A percentile compares a stretch with the other conserved stretches of the same genome.
Conservation (phyloP, 2,113 vertebrate genomes). For the Merops nubicus region DNA sequence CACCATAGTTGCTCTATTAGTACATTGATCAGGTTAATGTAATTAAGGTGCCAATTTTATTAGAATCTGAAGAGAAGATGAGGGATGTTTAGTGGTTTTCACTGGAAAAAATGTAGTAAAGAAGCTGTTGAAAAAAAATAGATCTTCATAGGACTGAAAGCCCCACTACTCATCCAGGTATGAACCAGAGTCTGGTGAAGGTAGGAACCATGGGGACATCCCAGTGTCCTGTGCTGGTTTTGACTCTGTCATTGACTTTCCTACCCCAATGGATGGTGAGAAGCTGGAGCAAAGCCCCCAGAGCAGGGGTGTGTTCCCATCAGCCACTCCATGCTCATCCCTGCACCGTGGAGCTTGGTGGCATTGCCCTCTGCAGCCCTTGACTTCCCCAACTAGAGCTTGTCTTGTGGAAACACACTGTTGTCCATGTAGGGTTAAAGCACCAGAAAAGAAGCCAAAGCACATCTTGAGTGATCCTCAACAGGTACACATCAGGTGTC, state of each 20-base stretch:
- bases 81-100: neutral
- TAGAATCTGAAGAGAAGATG: neutral
- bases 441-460: neutral
- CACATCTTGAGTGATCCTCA: neutral
- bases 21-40: neutral
- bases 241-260: fast-evolving
- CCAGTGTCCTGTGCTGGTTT: neutral
- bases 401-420: neutral
- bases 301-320: fast-evolving
- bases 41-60: neutral
- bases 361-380: neutral
- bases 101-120: neutral
- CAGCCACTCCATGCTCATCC: no score
- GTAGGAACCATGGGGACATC: neutral
- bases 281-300: neutral
- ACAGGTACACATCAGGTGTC: neutral
- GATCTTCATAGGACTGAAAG: neutral
- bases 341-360: neutral
- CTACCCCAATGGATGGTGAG: fast-evolving
- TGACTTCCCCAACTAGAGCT: neutral
- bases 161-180: fast-evolving
- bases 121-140: neutral
- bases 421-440: neutral
- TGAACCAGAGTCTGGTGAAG: neutral
- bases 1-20: neutral